A percentile compares a stretch with the other conserved stretches of the same genome.
These are phyloP conservation scores for Madoqua kirkii DNA, from an alignment of 2,113 vertebrate species.

Conservation along the genomic window DNA sequence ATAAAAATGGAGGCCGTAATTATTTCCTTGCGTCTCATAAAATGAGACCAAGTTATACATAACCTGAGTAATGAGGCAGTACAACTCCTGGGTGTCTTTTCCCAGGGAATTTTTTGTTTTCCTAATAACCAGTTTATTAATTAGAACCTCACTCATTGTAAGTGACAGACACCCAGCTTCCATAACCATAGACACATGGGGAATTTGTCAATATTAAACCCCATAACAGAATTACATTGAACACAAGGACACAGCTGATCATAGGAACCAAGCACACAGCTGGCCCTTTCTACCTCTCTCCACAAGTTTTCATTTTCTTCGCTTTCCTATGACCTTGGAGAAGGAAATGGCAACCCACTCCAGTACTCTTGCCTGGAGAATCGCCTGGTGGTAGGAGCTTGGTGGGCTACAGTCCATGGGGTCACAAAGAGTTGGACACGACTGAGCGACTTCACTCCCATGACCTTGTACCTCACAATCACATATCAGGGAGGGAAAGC, in stretches of 20 bases:
- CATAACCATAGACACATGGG: background rate
- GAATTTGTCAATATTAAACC: background rate
- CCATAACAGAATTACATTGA: no score
- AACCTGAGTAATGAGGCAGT: background rate
- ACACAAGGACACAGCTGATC: background rate
- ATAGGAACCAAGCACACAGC: background rate
- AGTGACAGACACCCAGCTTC: background rate
- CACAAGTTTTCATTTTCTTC: background rate
- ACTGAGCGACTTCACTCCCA: background rate
- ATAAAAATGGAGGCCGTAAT: background rate
- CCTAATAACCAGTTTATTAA: background rate
- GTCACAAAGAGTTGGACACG: no score
- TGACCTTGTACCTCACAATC: background rate
- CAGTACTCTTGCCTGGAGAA: no score
- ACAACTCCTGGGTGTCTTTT: constrained; percentile 21
- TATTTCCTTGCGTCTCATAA: constrained; percentile 37
- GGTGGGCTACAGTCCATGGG: no score
- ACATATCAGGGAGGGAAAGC: background rate
- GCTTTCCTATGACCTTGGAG: background rate
- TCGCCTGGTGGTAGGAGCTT: no score
- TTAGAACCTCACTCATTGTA: background rate
- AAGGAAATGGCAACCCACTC: no score
- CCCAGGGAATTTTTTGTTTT: background rate
- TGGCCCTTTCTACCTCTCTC: background rate
- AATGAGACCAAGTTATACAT: background rate